Percentiles rank a stretch among this genome's conserved stretches.
Conservation (phyloP, 1,140 invertebrate genomes). For the Tachypleus tridentatus region DNA sequence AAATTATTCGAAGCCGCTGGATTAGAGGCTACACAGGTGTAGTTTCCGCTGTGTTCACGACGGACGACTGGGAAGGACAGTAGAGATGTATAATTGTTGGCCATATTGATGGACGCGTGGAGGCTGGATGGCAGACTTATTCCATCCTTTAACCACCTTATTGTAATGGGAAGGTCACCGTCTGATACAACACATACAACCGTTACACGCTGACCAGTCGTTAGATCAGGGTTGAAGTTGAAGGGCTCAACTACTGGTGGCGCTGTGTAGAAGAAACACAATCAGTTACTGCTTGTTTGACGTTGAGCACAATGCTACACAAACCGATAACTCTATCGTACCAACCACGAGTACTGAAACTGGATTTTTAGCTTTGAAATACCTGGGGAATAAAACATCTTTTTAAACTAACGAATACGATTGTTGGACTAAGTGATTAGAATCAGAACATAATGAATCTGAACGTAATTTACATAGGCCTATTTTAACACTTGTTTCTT, state of each 20-base stretch:
- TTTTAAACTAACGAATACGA: too few relatives aligned
- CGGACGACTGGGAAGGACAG: slow-evolving; percentile 27
- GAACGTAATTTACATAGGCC: too few relatives aligned
- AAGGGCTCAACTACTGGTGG: slow-evolving; percentile 54
- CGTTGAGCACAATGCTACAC: too few relatives aligned
- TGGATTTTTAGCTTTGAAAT: too few relatives aligned
- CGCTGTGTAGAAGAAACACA: slow-evolving; percentile 34
- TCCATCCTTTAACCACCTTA: slow-evolving; percentile 36
- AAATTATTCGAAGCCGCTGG: slow-evolving; percentile 31
- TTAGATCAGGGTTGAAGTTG: slow-evolving; percentile 49
- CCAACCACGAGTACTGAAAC: too few relatives aligned
- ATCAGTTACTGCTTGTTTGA: too few relatives aligned
- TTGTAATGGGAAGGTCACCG: slow-evolving; percentile 35
- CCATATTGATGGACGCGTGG: slow-evolving; percentile 12
- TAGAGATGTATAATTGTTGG: slow-evolving; percentile 20
- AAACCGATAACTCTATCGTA: too few relatives aligned
- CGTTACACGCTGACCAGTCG: slow-evolving; percentile 49
- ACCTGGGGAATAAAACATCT: too few relatives aligned
- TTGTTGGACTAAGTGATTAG: too few relatives aligned
- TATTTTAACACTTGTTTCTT: too few relatives aligned
- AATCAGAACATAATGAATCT: too few relatives aligned
- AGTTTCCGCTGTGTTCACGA: slow-evolving; percentile 37
- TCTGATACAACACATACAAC: slow-evolving; percentile 42
- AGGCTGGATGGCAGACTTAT: slow-evolving; percentile 40
- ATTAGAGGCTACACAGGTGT: slow-evolving; percentile 38